Conservation (phyloP, 2,888 invertebrate genomes). For the Apotomis betuletana region DNA sequence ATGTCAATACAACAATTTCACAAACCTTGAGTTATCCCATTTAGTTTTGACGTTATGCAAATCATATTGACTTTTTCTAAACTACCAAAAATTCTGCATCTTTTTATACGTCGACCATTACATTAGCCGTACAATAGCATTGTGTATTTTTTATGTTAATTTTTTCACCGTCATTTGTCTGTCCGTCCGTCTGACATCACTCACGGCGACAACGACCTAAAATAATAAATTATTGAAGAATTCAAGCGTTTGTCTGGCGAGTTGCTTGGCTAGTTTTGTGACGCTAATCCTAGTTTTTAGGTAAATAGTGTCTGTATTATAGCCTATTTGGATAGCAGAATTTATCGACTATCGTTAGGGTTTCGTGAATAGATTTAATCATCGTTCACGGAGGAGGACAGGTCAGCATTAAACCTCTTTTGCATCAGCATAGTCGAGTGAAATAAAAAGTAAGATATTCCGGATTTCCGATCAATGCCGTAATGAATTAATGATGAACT, state of each 20-base stretch:
- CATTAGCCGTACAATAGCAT: slow-evolving; percentile 64
- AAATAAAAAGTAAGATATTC: no score
- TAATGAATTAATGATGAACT: no score
- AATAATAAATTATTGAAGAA: slow-evolving; percentile 73
- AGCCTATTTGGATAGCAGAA: slow-evolving; percentile 11
- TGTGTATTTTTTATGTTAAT: slow-evolving; percentile 62
- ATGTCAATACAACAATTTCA: neutral
- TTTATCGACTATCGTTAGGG: slow-evolving; percentile 17
- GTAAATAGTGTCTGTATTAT: slow-evolving; percentile 32
- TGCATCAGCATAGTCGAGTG: no score
- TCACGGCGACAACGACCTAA: slow-evolving; percentile 74
- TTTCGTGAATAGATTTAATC: neutral
- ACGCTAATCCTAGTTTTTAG: slow-evolving; percentile 46
- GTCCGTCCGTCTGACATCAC: slow-evolving; percentile 72
- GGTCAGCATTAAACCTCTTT: no score
- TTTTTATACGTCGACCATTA: slow-evolving; percentile 59
- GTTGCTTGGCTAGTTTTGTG: slow-evolving; percentile 50
- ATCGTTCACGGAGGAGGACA: no score
- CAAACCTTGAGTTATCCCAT: neutral
- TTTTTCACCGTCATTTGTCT: slow-evolving; percentile 67
- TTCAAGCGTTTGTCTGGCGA: slow-evolving; percentile 53
- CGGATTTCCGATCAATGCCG: no score
- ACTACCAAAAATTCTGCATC: slow-evolving; percentile 57
- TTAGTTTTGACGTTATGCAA: slow-evolving; percentile 26
- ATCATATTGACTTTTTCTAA: slow-evolving; percentile 52